These are phyloP conservation scores for Thinocorus orbignyianus DNA, from an alignment of 2,113 vertebrate species.

Conservation along the genomic window DNA sequence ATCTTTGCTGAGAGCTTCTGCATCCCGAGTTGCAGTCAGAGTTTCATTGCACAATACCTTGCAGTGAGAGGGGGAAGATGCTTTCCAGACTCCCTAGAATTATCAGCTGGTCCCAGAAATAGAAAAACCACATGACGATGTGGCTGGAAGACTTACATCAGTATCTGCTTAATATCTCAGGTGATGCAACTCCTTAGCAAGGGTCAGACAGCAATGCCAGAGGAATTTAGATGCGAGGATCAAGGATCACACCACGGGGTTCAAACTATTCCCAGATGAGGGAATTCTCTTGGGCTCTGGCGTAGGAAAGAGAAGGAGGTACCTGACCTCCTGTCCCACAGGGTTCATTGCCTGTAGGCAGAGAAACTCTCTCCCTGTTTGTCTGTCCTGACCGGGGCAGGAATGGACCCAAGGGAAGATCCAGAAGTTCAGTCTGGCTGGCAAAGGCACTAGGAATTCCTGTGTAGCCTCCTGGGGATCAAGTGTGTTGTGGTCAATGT, in stretches of 20 bases:
- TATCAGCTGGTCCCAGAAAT: not conserved
- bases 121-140: not conserved
- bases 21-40: not conserved
- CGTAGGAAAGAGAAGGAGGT: not conserved
- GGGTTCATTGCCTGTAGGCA: not conserved
- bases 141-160: not conserved
- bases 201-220: not conserved
- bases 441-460: not conserved
- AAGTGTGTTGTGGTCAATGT: not conserved
- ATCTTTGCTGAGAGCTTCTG: not conserved
- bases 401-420: not conserved
- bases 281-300: not conserved
- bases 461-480: not conserved
- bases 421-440: not conserved
- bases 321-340: not conserved
- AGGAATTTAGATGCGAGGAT: not conserved
- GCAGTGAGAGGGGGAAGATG: not conserved
- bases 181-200: not conserved
- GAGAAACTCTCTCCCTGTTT: not conserved
- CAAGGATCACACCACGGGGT: not conserved
- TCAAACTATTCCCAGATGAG: not conserved
- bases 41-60: not conserved
- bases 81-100: not conserved
- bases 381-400: not conserved
- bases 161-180: not conserved